Base-by-base conservation (phyloP, 2,888 invertebrate species). In the Stenurella melanura region DNA sequence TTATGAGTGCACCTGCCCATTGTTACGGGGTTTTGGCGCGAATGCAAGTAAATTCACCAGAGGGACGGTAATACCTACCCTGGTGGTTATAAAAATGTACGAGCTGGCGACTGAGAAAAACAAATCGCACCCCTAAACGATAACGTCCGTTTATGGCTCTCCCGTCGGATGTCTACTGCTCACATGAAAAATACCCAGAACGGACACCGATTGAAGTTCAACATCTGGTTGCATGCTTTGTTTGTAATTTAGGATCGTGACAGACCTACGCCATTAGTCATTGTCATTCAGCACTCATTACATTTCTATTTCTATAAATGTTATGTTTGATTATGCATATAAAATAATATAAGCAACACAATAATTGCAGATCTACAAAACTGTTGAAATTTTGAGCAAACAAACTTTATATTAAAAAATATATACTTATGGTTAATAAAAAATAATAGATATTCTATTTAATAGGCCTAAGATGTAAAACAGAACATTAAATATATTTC, bases 201-300 rank as follows among this genome's bases (percentile, higher is more conserved):
- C 42, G 42, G 12, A 15, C 42, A 42, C 42, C 15, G 42, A 42
- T 15, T 42, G 42, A 42, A 50, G 50, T 50, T 50, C 50, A 50
- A 50, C 50, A 50, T 50, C 50, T 50, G 50, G n/a, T 50, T 50
- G 50, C 50, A 15, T 50, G 50, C 50, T n/a, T 50, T 50, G 50
- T 50, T 50, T n/a, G n/a, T 50, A n/a, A 50, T 50, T 15, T 42
- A 42, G 42, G 12, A 42, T 42, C 15, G 15, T 50, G 50, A 34
- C 50, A n/a, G 50, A 42, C 5, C 4, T 50, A 50, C n/a, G n/a
- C 50, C 15, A 50, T 50, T 50, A 50, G 50, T 50, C 50, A 50
- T 50, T 50, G 50, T 50, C n/a, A n/a, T 50, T 50, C 15, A 50
- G n/a, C 6, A 50, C 15, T n/a, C n/a, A 50, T 34, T 34, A 34